Base-by-base conservation (phyloP, 2,888 invertebrate genomes). In the Furcula furcula region DNA sequence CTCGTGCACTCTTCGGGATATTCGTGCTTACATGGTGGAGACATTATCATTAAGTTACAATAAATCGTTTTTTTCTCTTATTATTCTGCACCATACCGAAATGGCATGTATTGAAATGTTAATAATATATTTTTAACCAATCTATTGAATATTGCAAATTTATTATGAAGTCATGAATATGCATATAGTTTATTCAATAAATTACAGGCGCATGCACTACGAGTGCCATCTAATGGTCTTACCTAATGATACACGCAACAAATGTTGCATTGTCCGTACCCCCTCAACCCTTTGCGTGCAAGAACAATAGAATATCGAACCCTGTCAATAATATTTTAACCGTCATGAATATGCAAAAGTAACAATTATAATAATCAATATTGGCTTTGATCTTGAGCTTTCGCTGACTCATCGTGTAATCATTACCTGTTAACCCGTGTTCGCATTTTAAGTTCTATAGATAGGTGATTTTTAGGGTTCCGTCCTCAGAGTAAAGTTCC, bases 321-420 rank as follows among this genome's bases (percentile, higher is more conserved):
- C 33, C 39, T 46, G 36, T 55, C 57, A 50, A 65, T 53, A 41
- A 34, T 50, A 46, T 58, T 45, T 37, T 44, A 61, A 55, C 46
- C 42, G 50, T 57, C 71, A 85, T 86, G 87, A 87, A 87, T 87
- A 87, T 87, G 76, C 84, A 85, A 76, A 81, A 78, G 66, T 71
- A 66, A 83, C 82, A 84, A 85, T 80, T 73, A 81, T 39, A 46
- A 55, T 62, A 67, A 80, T 81, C 76, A 77, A 84, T 84, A 76
- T 76, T 67, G 60, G 65, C 55, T 71, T 70, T 69, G 66, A 73
- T 76, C 65, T 75, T 56, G 42, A 67, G 45, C 42, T 70, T 59
- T 51, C 43, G 76, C 50, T 38, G 48, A 75, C 69, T 87, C 86
- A 86, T 67, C 39, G 25, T 12, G 20, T 31, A 16, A 51, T 66